Conservation (phyloP, 2,888 invertebrate genomes). For the Morinoia aosen region DNA sequence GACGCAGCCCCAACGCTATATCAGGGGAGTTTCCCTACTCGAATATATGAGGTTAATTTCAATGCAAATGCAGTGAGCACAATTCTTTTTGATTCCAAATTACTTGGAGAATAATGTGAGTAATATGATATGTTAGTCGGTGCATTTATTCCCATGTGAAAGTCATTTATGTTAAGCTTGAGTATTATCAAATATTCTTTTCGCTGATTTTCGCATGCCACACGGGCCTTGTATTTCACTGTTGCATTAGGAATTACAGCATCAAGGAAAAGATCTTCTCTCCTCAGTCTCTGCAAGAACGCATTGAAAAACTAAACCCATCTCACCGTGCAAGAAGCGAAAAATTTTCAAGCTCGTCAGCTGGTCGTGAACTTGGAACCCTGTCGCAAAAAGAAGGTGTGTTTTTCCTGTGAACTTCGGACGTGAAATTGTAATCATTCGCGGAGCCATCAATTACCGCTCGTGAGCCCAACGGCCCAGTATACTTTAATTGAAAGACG, state of each 20-base stretch:
- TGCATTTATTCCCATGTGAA: too few relatives aligned
- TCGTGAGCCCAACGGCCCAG: background rate
- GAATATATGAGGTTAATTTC: too few relatives aligned
- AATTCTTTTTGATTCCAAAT: too few relatives aligned
- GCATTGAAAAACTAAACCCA: background rate
- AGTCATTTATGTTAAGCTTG: too few relatives aligned
- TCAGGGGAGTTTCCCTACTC: too few relatives aligned
- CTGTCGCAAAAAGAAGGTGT: background rate
- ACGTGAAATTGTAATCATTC: background rate
- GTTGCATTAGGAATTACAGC: background rate
- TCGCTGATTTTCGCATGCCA: too few relatives aligned
- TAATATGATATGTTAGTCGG: too few relatives aligned
- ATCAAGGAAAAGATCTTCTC: background rate
- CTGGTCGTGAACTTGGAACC: background rate
- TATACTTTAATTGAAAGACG: conserved; percentile 1
- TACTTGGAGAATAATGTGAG: too few relatives aligned
- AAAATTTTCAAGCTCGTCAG: background rate
- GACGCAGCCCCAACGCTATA: too few relatives aligned
- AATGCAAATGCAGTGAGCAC: too few relatives aligned
- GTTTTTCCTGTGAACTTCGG: background rate
- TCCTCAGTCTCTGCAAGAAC: background rate
- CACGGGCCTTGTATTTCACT: too few relatives aligned
- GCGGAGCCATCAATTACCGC: background rate
- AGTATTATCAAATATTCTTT: too few relatives aligned
- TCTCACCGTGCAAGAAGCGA: background rate